Base-by-base conservation (phyloP, 2,797 vertebrate genomes). In the Sebastes minor region DNA sequence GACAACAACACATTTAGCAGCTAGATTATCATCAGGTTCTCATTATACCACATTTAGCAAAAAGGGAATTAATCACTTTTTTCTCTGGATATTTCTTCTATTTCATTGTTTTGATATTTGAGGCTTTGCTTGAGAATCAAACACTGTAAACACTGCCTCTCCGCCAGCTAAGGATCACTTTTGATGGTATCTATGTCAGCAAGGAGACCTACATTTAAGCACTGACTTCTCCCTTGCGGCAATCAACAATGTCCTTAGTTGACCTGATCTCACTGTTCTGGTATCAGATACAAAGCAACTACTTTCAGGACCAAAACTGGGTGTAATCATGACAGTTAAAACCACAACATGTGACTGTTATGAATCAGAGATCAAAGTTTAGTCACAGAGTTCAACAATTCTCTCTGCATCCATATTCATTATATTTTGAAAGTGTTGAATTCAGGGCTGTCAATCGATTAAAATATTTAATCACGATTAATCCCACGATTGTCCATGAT, bases 101-200 rank as follows among this genome's bases (percentile, higher is more conserved):
- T 63, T 66, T 74, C 2, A 42, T 25, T 46, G 13, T 76, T 8
- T 32, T 63, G 32, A 14, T 9, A 23, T 65, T 23, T 20, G 10
- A 76, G 32, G 14, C 8, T 35, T 59, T 63, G 20, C 9, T 56
- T 14, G 6, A 23, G 28, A 74, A 64, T 46, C 20, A 67, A 35
- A 27, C 20, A 35, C 38, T n/a, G 38, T 56, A 71, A 81, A 71
- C n/a, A 18, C 25, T 1, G 55, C 10, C 30, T 75, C 59, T 70
- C 67, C 2, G 3, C 35, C 66, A 42, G 46, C 35, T 74, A n/a
- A 23, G 18, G 20, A 76, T 78, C 63, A 70, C n/a, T 49, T 69
- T 28, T 62, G 76, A 82, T 76, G 61, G 28, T 73, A 77, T 88
- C 79, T 10, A 9, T 66, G 63, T 86, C 84, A 57, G 56, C 42